phyloP scores from a whole-genome alignment of 2,888 invertebrate genomes.

The Andricus curvator region DNA sequence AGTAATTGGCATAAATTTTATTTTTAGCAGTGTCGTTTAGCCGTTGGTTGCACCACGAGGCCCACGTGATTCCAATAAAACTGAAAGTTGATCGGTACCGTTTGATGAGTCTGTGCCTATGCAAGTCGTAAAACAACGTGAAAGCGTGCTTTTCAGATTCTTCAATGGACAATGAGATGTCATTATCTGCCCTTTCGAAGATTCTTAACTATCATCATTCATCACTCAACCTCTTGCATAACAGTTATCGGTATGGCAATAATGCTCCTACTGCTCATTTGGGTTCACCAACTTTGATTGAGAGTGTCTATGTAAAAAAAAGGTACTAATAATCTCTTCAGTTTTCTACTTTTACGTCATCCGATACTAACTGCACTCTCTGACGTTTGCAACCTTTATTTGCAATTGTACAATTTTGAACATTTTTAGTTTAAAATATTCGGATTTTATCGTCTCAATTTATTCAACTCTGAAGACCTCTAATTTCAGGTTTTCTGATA shows the following conservation, averaged over 20 bases:
- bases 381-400: background rate
- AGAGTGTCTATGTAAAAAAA: conserved; percentile 7
- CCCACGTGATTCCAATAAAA: conserved; percentile 31
- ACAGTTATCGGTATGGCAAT: conserved; percentile 1
- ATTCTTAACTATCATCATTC: conserved; percentile 30
- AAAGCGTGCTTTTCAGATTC: conserved; percentile 27
- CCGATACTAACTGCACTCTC: background rate
- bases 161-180: conserved; percentile 17
- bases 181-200: conserved; percentile 36
- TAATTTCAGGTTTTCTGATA: too few species aligned
- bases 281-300: conserved; percentile 9
- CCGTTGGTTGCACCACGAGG: background rate
- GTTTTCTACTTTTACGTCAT: conserved; percentile 17
- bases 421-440: too few species aligned
- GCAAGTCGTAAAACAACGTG: conserved; percentile 22
- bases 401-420: too few species aligned
- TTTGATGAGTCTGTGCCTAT: conserved; percentile 21
- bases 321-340: background rate
- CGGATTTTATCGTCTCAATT: too few species aligned
- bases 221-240: conserved; percentile 28
- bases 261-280: conserved; percentile 11
- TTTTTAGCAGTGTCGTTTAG: background rate
- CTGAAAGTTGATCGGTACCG: conserved; percentile 34
- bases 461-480: too few species aligned
- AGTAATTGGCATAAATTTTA: conserved; percentile 10